Conservation (phyloP, 2,113 vertebrate species). For the Dicrurus megarhynchus region DNA sequence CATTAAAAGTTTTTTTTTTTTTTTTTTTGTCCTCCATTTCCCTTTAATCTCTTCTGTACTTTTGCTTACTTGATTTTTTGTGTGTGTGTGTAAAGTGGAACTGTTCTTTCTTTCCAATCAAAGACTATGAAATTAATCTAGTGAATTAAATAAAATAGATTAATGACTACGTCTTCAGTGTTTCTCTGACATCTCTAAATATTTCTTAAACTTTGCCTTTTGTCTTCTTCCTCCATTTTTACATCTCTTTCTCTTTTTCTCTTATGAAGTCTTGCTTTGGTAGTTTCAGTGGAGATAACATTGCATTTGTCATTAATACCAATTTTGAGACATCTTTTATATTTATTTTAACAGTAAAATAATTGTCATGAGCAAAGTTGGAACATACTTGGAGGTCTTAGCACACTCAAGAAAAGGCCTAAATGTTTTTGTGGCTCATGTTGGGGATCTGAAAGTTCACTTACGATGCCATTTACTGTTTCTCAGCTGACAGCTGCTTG, state of each 20-base stretch:
- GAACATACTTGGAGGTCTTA: neutral
- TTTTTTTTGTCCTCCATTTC: neutral
- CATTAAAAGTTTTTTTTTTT: neutral
- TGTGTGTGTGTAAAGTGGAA: neutral
- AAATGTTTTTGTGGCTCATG: neutral
- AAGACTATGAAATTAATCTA: slow-evolving; percentile 9
- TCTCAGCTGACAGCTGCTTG: neutral
- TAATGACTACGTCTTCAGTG: neutral
- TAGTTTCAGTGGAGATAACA: neutral
- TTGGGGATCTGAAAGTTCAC: neutral
- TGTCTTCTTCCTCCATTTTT: neutral
- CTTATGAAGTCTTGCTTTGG: neutral
- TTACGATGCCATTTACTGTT: neutral
- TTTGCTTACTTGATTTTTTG: neutral
- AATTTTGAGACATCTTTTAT: neutral
- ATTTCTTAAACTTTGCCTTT: neutral
- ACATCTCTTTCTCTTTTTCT: neutral
- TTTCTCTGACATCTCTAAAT: slow-evolving; percentile 14
- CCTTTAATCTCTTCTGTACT: neutral
- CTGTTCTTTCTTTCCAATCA: neutral
- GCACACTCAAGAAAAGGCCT: neutral
- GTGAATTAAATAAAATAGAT: slow-evolving; percentile 1
- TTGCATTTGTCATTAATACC: neutral
- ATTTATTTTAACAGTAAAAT: neutral
- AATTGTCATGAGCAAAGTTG: neutral